Evolutionary conservation across 2,113 vertebrate species (phyloP).

Genomic region (Colaptes auratus): DNA sequence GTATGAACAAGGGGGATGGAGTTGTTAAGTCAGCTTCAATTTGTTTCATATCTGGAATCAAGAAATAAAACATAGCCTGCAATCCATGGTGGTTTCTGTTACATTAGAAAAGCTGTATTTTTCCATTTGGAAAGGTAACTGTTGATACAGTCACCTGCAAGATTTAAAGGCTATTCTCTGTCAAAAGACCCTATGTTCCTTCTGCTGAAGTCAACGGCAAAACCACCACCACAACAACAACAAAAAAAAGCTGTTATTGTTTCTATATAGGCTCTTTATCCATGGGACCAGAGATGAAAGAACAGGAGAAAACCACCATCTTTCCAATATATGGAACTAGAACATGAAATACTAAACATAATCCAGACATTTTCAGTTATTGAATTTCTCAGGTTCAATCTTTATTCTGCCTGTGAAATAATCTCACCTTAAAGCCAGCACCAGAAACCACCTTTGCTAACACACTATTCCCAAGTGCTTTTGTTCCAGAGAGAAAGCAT

Average conservation of each 20-base stretch:
- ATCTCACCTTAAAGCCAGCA: background rate
- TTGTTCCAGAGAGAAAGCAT: background rate
- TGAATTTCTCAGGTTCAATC: background rate
- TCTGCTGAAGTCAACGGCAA: background rate
- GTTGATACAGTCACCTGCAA: background rate
- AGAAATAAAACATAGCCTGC: background rate
- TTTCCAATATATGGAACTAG: background rate
- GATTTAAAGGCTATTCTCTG: background rate
- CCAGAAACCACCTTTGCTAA: background rate
- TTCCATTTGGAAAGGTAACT: constrained; percentile 24
- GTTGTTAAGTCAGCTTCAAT: background rate
- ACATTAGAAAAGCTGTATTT: background rate
- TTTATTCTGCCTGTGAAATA: background rate
- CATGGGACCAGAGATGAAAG: background rate
- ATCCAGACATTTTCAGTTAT: background rate
- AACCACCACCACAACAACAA: background rate
- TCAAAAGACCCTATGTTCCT: background rate
- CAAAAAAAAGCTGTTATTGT: background rate
- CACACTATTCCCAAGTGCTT: background rate
- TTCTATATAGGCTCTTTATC: background rate
- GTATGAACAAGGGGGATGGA: background rate
- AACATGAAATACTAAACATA: background rate
- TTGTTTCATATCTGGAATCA: background rate
- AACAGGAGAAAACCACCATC: background rate
- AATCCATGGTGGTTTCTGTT: background rate